These are phyloP conservation scores for Monoplex corrugatus DNA, from an alignment of 2,888 invertebrate species.

Conservation along the genomic window DNA sequence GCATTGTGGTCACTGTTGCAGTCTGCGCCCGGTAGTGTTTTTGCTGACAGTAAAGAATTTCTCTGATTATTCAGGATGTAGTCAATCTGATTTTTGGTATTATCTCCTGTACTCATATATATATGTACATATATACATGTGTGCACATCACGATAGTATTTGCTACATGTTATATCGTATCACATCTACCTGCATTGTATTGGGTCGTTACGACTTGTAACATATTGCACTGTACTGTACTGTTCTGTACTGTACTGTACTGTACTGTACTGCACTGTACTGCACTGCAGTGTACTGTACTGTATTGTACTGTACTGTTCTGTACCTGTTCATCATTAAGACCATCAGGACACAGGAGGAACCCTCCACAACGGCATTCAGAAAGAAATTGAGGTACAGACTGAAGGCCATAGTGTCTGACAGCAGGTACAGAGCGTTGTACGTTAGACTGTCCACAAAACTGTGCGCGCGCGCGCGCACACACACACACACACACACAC, in stretches of 20 bases:
- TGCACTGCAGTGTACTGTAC: neutral
- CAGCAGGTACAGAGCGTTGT: slow-evolving; percentile 7
- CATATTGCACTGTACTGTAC: neutral
- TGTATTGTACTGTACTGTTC: neutral
- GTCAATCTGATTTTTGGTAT: no score
- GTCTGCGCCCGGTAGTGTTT: no score
- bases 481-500: neutral
- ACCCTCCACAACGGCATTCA: no score
- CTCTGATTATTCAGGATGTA: no score
- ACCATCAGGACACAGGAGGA: neutral
- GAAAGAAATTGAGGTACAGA: slow-evolving; percentile 18
- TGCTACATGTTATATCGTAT: no score
- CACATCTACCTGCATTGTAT: no score
- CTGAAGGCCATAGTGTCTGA: neutral
- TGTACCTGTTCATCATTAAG: neutral
- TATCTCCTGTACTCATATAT: no score
- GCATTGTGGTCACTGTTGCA: no score
- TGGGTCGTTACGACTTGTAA: neutral
- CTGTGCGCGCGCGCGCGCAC: neutral
- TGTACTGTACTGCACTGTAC: neutral
- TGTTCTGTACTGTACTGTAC: neutral
- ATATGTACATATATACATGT: no score
- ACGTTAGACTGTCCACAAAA: no score
- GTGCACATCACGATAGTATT: no score
- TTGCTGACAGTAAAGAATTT: no score